Base-by-base conservation (phyloP, 2,113 vertebrate genomes). In the Oryzias melastigma region DNA sequence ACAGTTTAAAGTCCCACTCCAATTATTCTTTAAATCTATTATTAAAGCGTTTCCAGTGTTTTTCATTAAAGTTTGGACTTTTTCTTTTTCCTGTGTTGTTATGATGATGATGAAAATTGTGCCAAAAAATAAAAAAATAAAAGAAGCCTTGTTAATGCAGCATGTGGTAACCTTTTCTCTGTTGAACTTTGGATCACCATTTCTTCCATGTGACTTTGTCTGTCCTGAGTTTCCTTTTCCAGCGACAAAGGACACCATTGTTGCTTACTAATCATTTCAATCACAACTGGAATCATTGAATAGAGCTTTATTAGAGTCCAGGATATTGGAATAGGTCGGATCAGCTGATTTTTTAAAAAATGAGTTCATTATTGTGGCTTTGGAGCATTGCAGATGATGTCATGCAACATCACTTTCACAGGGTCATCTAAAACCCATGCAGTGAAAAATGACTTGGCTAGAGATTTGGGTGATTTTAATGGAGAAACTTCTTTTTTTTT, bases 271-370 rank as follows among this genome's bases (percentile, higher is more conserved):
- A 78, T 74, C 41, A 66, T 74, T 73, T 64, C 40, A 64, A 56
- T 81, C 43, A 78, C 62, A 82, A 45, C 14, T 58, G 51, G 60
- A 75, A 73, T 69, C 47, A 46, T 14, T 78, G 56, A 73, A 76
- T 64, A 56, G 59, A 71, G 50, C 77, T 77, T 78, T 78, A 65
- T 83, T 74, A 43, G 15, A 63, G 19, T 49, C 53, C 15, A 46
- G 62, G 49, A 65, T 68, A 44, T 50, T 71, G 57, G 52, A 69
- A 44, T 47, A 35, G 56, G 25, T 71, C 24, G 35, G 25, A 50
- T 83, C 68, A 73, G 62, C 71, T 71, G 62, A 75, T 68, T 62
- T 29, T 62, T 29, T 22, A 22, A 22, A 47, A 53, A 48, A 70
- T 65, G 67, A 46, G 44, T 45, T 22, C 20, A 45, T 68, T 56